Evolutionary conservation across 2,888 invertebrate genomes (phyloP).

Genomic region (Ypsolopha sequella): DNA sequence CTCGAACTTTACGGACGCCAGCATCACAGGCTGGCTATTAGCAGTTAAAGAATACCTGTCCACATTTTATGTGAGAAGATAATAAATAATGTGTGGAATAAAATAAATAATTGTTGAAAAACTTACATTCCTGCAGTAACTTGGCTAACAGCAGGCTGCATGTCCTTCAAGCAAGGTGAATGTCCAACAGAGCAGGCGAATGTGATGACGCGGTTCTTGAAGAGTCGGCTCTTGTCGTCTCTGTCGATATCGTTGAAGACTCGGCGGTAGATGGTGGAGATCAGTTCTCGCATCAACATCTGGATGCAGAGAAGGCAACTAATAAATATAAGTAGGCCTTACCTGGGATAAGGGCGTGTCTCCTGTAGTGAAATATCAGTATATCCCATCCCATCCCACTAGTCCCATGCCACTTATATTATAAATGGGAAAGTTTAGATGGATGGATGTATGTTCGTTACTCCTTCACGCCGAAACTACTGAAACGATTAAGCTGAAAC

Average conservation of each 20-base stretch:
- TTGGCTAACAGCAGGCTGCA: constrained; percentile 12
- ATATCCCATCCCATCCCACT: no score
- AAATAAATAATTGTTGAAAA: background rate
- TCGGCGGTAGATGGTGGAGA: constrained; percentile 30
- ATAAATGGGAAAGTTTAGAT: no score
- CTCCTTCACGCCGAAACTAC: no score
- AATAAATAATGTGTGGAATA: no score
- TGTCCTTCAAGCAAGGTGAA: constrained; percentile 26
- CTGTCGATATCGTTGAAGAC: constrained; percentile 27
- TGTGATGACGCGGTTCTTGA: constrained; percentile 32
- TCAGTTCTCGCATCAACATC: constrained; percentile 41
- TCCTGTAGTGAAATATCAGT: no score
- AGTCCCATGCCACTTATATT: no score
- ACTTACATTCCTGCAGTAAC: background rate
- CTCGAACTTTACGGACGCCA: background rate
- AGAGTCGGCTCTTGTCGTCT: constrained; percentile 24
- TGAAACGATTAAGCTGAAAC: no score
- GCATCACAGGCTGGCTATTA: background rate
- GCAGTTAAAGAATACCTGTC: no score
- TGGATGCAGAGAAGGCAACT: constrained; percentile 15
- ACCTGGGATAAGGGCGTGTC: no score
- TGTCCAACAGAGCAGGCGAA: constrained; percentile 40
- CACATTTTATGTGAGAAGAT: no score
- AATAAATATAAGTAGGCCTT: no score
- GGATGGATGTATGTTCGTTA: no score